Conservation (phyloP, 2,797 vertebrate genomes). For the Enteromius thamalakanensis region DNA sequence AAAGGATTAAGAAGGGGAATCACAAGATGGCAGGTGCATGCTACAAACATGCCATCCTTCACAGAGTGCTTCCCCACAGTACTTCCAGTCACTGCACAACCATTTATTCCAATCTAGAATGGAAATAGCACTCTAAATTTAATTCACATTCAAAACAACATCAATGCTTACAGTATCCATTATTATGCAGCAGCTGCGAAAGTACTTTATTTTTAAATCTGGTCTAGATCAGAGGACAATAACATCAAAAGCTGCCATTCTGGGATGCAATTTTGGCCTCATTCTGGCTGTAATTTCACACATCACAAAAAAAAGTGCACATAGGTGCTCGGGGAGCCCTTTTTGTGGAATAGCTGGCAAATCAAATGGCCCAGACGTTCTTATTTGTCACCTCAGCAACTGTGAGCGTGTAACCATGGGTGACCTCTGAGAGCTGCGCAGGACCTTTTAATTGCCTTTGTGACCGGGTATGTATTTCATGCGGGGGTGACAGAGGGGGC, state of each 20-base stretch:
- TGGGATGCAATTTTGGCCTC: constrained; percentile 28
- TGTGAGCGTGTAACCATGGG: constrained; percentile 67
- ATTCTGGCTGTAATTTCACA: constrained; percentile 42
- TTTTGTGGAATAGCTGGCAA: constrained; percentile 53
- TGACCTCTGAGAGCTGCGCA: constrained; percentile 69
- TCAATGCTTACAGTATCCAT: neutral
- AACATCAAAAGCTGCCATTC: constrained; percentile 26
- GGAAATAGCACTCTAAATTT: constrained; percentile 15
- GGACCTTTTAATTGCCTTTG: constrained; percentile 75
- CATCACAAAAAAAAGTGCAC: constrained; percentile 46
- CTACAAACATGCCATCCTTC: constrained; percentile 50
- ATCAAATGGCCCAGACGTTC: constrained; percentile 60
- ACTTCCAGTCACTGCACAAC: constrained; percentile 15
- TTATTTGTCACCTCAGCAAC: constrained; percentile 74
- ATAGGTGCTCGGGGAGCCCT: constrained; percentile 28
- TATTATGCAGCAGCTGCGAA: constrained; percentile 10
- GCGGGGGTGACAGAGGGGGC: constrained; percentile 68
- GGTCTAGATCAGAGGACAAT: constrained; percentile 20
- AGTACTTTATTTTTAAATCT: constrained; percentile 15
- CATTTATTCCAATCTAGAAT: neutral
- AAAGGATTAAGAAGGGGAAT: constrained; percentile 54
- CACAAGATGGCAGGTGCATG: constrained; percentile 57
- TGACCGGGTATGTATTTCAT: constrained; percentile 66
- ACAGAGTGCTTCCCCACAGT: constrained; percentile 32
- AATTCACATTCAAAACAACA: constrained; percentile 13